These are phyloP conservation scores for Leguminivora glycinivorella DNA, from an alignment of 1,140 invertebrate species.

Conservation along the genomic window DNA sequence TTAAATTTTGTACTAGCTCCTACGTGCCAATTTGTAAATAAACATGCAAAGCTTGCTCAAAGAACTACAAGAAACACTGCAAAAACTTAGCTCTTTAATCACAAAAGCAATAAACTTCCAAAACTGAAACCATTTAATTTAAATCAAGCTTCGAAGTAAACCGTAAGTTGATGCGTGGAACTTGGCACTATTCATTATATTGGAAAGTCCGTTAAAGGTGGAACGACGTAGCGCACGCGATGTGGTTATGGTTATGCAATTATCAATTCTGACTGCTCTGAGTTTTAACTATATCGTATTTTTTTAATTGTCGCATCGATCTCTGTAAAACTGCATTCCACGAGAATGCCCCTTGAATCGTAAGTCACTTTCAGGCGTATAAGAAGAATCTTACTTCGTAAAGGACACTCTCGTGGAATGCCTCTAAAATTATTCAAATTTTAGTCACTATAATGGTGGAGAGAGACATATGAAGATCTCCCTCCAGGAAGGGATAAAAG, in stretches of 20 bases:
- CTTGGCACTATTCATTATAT: slow-evolving; percentile 6
- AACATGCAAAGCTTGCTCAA: background rate
- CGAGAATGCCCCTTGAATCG: too few species aligned
- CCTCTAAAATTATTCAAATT: too few species aligned
- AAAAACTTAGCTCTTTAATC: background rate
- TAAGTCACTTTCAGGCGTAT: too few species aligned
- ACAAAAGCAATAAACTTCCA: background rate
- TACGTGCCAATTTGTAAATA: background rate
- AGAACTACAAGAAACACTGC: background rate
- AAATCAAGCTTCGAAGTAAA: background rate
- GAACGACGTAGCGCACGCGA: background rate
- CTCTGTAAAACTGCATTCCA: too few species aligned
- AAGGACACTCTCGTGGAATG: too few species aligned
- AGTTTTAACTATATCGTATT: background rate
- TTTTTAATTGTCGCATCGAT: background rate
- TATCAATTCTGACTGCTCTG: slow-evolving; percentile 2
- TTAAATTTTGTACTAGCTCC: background rate
- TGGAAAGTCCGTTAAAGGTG: slow-evolving; percentile 4
- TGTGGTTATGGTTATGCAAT: slow-evolving; percentile 6
- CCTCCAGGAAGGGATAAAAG: too few species aligned
- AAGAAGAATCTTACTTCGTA: too few species aligned
- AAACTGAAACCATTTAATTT: slow-evolving; percentile 11
- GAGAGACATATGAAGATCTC: too few species aligned
- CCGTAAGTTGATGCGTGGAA: slow-evolving; percentile 18
- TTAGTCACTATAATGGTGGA: too few species aligned